phyloP scores from a whole-genome alignment of 1,140 invertebrate genomes.

The Eriosoma lanigerum region DNA sequence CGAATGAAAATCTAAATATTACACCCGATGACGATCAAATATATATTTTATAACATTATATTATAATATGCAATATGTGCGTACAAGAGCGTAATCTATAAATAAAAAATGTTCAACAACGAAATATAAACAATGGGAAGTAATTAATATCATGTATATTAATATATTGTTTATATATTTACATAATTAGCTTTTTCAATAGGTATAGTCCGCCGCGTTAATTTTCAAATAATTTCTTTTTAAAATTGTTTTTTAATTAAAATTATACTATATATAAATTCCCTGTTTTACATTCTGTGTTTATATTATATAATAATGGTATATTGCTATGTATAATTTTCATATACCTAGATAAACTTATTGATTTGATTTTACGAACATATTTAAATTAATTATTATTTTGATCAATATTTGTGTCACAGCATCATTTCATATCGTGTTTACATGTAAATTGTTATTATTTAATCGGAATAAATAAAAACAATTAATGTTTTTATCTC shows the following conservation, averaged over 20 bases:
- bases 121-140: not conserved
- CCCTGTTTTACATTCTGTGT: too few species aligned
- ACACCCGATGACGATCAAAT: too few species aligned
- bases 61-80: not conserved
- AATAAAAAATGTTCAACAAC: not conserved
- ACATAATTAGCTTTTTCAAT: conserved; percentile 14
- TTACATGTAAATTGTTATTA: too few species aligned
- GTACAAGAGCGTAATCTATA: not conserved
- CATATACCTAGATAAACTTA: too few species aligned
- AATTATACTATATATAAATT: not conserved
- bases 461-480: too few species aligned
- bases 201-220: not conserved
- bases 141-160: not conserved
- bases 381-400: too few species aligned
- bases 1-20: too few species aligned
- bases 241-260: not conserved
- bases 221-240: not conserved
- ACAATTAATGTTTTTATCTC: not conserved
- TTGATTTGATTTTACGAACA: too few species aligned
- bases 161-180: not conserved
- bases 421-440: too few species aligned
- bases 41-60: not conserved
- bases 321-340: too few species aligned
- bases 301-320: too few species aligned
- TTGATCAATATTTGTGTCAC: too few species aligned